Evolutionary conservation across 2,113 vertebrate species (phyloP).

Genomic region (Otocyon megalotis): DNA sequence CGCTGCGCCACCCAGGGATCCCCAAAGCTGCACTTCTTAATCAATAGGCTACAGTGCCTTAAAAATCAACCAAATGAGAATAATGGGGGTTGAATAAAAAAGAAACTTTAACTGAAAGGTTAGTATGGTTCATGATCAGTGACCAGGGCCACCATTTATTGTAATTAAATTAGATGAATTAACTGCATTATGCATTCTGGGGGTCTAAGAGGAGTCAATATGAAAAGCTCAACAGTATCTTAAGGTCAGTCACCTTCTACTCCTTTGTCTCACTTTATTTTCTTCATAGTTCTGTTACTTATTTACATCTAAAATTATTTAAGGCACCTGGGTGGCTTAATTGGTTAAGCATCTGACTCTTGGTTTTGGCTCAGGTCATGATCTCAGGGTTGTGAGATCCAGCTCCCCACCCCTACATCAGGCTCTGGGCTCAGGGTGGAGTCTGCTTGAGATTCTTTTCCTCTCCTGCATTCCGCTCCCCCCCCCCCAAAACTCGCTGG

Average conservation of each 20-base stretch:
- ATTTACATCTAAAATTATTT: background rate
- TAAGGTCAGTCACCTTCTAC: background rate
- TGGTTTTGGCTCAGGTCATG: background rate
- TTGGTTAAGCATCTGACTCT: background rate
- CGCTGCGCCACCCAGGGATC: too few relatives aligned
- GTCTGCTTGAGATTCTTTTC: background rate
- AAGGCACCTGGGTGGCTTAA: background rate
- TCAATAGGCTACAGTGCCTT: background rate
- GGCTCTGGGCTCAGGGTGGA: background rate
- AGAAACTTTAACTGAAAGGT: background rate
- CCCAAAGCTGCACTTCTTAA: background rate
- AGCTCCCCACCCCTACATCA: background rate
- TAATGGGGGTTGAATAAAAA: background rate
- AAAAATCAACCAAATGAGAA: background rate
- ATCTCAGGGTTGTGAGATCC: background rate
- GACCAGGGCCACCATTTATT: background rate
- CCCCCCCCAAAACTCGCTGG: too few relatives aligned
- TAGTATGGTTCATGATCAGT: background rate
- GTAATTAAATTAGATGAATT: background rate
- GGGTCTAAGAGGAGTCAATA: background rate
- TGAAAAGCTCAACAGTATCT: background rate
- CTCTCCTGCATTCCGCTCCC: background rate
- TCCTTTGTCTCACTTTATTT: constrained; percentile 38
- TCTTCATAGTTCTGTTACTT: constrained; percentile 29
- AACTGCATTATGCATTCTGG: background rate